Base-by-base conservation (phyloP, 2,797 vertebrate genomes). In the Jordanella pulchra region DNA sequence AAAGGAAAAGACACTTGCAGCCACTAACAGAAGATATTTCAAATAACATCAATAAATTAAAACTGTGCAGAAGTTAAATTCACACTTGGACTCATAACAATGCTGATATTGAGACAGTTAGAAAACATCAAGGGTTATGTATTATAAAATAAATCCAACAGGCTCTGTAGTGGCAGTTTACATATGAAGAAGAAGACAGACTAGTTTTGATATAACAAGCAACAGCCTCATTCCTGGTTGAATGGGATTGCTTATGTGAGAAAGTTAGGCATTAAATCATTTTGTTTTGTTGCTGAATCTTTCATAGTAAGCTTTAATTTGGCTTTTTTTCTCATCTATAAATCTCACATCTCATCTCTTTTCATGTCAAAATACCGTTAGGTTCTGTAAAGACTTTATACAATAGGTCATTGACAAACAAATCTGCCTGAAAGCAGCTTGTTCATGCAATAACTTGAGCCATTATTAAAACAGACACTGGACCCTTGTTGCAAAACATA, bases 1-100 rank as follows among this genome's bases (percentile, higher is more conserved):
- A 47, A 15, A 78, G 48, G 65, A 60, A 72, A 70, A 65, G 30
- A 79, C 51, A 75, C 32, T 45, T 6, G 15, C 2, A 56, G 11
- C 7, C 23, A 25, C 65, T n/a, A n/a, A 72, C 25, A 71, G 32
- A 0, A 27, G 27, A n/a, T 21, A 69, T 55, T 27, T 39, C 21
- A 39, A 61, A 61, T 13, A 17, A 61, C 14, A 7, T 2, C 21
- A 60, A 76, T 32, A 28, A 21, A 7, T 6, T 3, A n/a, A 27
- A 67, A 28, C 12, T 15, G 14, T 12, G 32, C 35, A 45, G 17
- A 69, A 30, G 21, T 13, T 1, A 63, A 61, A 42, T n/a, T n/a
- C n/a, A 39, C 35, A 5, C 35, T 39, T n/a, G n/a, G 21, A 39
- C 23, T 25, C 32, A 60, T 7, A 32, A 15, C 3, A 63, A 35